Base-by-base conservation (phyloP, 1,140 invertebrate genomes). In the Panagrolaimus sp. region DNA sequence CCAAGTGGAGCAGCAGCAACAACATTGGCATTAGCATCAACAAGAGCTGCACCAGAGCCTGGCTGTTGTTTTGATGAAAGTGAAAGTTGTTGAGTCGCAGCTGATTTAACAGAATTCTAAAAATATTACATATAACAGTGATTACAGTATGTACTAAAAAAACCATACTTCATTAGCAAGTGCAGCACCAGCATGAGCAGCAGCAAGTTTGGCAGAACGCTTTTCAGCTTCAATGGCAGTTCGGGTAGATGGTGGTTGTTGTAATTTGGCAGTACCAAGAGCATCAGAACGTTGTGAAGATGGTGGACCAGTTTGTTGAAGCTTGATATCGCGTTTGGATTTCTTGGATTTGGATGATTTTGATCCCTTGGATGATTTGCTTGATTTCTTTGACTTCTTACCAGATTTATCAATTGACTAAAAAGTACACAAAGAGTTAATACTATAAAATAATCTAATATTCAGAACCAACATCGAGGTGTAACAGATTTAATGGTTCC, bases 341-440 rank as follows among this genome's bases (percentile, higher is more conserved):
- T 58, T 58, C 52, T 58, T 58, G 10, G 52, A 58, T n/a, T 58
- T 58, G 15, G 52, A 58, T 28, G 47, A 48, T 24, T 48, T 48
- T 24, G 52, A 58, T 21, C 52, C 52, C 17, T 58, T 8, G 4
- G 28, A 58, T 28, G 1, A 12, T 14, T 10, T 58, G 2, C 15
- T 21, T 24, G 47, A 48, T n/a, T n/a, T n/a, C n/a, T n/a, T n/a
- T 58, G 21, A 58, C 12, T 28, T 21, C 17, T 26, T 58, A n/a
- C n/a, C 12, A 58, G 15, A 21, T 28, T 7, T 26, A 58, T 28
- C 52, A 58, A 58, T n/a, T 28, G 21, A 21, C 52, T 28, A 38
- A 38, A 38, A 38, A 38, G 32, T n/a, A n/a, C n/a, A n/a, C n/a
- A n/a, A n/a, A n/a, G n/a, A n/a, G n/a, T n/a, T n/a, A n/a, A n/a